A percentile compares a stretch with the other conserved stretches of the same genome.
Evolutionary conservation across 2,113 vertebrate genomes (phyloP).

Genomic region (Piaya cayana): DNA sequence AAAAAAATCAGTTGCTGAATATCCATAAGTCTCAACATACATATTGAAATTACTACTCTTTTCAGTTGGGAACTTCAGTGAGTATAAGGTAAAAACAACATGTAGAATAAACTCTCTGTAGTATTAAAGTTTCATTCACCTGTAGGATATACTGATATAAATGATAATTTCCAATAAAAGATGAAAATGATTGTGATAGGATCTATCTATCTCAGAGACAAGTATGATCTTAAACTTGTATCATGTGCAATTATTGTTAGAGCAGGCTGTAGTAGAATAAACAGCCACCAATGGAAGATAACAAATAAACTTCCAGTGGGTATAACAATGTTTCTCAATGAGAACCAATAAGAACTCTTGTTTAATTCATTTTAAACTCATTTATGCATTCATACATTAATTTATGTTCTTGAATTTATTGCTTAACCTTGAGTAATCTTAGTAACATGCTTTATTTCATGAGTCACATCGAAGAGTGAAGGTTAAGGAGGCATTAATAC

Average conservation of each 20-base stretch:
- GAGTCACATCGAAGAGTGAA: conserved; percentile 7
- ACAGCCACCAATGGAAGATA: background rate
- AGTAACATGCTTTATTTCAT: background rate
- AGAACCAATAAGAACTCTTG: background rate
- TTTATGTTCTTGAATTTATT: background rate
- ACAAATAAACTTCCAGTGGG: background rate
- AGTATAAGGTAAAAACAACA: background rate
- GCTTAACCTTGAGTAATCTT: conserved; percentile 27
- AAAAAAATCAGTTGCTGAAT: background rate
- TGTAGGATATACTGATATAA: background rate
- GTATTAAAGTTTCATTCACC: background rate
- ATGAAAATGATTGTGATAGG: background rate
- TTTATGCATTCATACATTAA: background rate
- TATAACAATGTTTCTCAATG: background rate
- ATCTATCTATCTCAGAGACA: background rate
- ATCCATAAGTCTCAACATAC: background rate
- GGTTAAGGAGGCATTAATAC: conserved; percentile 34
- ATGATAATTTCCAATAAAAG: background rate
- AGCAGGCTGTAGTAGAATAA: background rate
- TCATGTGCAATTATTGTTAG: background rate
- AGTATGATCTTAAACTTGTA: background rate
- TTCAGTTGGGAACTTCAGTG: background rate
- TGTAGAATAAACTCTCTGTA: background rate
- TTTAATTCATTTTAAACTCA: background rate
- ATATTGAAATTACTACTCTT: background rate